Conservation (phyloP, 2,888 invertebrate species). For the Calameuta filiformis region DNA sequence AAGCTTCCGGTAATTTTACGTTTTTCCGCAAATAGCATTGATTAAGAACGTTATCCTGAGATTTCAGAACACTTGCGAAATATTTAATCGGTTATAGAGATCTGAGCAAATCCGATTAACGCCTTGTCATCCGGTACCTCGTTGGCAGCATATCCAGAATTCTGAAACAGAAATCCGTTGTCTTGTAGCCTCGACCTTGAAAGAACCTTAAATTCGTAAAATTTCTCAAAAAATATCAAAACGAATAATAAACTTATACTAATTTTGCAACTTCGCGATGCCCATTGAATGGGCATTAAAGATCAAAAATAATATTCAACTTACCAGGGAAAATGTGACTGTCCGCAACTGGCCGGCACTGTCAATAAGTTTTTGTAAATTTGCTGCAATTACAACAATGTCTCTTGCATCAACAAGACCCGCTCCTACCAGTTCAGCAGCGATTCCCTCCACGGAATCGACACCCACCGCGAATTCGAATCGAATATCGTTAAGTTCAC, state of each 20-base stretch:
- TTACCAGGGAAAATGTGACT: slow-evolving; percentile 89
- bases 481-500: slow-evolving; percentile 96
- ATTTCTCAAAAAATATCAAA: neutral
- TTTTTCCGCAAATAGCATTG: slow-evolving; percentile 28
- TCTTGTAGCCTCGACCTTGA: neutral
- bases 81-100: slow-evolving; percentile 88
- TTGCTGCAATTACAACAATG: slow-evolving; percentile 90
- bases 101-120: slow-evolving; percentile 96
- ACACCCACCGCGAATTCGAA: slow-evolving; percentile 95
- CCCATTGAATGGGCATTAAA: neutral
- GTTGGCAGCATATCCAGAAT: slow-evolving; percentile 76
- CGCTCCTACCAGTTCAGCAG: slow-evolving; percentile 93
- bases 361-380: slow-evolving; percentile 91
- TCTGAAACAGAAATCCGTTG: slow-evolving; percentile 64
- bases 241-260: neutral
- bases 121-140: slow-evolving; percentile 94
- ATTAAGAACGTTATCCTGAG: slow-evolving; percentile 42
- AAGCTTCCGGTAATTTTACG: slow-evolving; percentile 21
- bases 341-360: slow-evolving; percentile 75
- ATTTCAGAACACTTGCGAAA: slow-evolving; percentile 30
- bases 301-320: slow-evolving; percentile 36
- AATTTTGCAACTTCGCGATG: neutral
- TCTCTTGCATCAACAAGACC: slow-evolving; percentile 94
- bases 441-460: slow-evolving; percentile 92
- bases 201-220: neutral